Percentiles rank a stretch among this genome's conserved stretches.
phyloP scores from a whole-genome alignment of 2,113 vertebrate species.

The Platichthys flesus region DNA sequence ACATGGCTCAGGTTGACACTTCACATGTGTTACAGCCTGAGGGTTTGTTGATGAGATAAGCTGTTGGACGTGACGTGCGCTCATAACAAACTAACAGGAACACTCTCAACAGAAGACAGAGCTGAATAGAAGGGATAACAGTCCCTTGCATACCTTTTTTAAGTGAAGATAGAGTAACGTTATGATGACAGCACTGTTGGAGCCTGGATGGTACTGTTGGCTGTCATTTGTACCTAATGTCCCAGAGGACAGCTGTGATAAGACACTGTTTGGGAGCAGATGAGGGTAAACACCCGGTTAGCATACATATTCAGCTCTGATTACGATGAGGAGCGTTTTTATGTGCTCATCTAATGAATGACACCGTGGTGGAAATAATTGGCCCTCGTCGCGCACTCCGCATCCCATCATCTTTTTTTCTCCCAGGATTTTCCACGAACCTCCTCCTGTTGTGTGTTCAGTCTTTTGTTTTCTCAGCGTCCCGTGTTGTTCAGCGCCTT shows the following conservation, averaged over 20 bases:
- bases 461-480: conserved; percentile 16
- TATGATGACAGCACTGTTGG: conserved; percentile 16
- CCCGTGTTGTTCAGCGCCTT: conserved; percentile 14
- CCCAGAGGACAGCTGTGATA: conserved; percentile 29
- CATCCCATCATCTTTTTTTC: conserved; percentile 14
- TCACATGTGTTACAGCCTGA: conserved; percentile 2
- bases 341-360: conserved; percentile 48
- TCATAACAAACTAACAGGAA: conserved; percentile 4
- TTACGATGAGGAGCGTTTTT: conserved; percentile 31
- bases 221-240: conserved; percentile 24
- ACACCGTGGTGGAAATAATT: conserved; percentile 53
- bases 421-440: conserved; percentile 34
- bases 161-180: not conserved
- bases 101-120: no score
- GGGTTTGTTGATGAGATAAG: conserved; percentile 5
- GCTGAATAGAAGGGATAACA: conserved; percentile 16
- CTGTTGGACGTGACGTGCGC: not conserved
- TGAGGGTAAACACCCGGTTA: conserved; percentile 5
- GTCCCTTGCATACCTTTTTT: not conserved
- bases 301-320: conserved; percentile 55
- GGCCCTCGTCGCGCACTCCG: conserved; percentile 3
- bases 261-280: conserved; percentile 31
- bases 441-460: conserved; percentile 35
- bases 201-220: not conserved
- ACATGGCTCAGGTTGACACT: conserved; percentile 21